Evolutionary conservation across 2,888 invertebrate genomes (phyloP).

Genomic region (Caenorhabditis parvicauda): DNA sequence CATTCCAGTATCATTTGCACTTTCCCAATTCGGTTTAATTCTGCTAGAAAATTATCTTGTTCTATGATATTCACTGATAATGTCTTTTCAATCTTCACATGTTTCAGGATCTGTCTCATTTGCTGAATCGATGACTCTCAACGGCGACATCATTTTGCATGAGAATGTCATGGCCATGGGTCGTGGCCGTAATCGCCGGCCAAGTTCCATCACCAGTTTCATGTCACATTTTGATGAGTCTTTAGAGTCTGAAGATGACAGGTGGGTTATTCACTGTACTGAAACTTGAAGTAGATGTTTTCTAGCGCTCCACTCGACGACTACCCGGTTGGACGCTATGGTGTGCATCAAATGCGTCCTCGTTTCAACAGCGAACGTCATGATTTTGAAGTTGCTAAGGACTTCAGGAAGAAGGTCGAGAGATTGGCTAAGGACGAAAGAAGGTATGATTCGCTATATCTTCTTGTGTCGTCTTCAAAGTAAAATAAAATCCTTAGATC

Average conservation of each 20-base stretch:
- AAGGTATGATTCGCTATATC: background rate
- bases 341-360: slow-evolving; percentile 14
- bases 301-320: slow-evolving; percentile 19
- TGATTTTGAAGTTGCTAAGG: slow-evolving; percentile 17
- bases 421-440: slow-evolving; percentile 28
- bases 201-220: no score
- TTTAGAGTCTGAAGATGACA: slow-evolving; percentile 16
- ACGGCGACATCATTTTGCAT: slow-evolving; percentile 18
- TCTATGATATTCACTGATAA: no score
- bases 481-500: no score
- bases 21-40: no score
- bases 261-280: slow-evolving; percentile 1
- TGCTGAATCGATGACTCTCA: slow-evolving; percentile 18
- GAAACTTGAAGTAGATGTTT: background rate
- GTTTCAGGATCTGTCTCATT: no score
- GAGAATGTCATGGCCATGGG: slow-evolving; percentile 20
- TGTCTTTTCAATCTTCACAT: no score
- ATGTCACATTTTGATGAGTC: no score
- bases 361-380: slow-evolving; percentile 29
- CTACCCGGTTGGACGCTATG: slow-evolving; percentile 22
- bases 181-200: no score
- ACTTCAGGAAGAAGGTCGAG: slow-evolving; percentile 33
- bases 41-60: no score
- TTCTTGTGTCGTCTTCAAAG: no score
- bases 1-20: no score